Conservation (phyloP, 2,797 vertebrate species). For the Nyctibius grandis region DNA sequence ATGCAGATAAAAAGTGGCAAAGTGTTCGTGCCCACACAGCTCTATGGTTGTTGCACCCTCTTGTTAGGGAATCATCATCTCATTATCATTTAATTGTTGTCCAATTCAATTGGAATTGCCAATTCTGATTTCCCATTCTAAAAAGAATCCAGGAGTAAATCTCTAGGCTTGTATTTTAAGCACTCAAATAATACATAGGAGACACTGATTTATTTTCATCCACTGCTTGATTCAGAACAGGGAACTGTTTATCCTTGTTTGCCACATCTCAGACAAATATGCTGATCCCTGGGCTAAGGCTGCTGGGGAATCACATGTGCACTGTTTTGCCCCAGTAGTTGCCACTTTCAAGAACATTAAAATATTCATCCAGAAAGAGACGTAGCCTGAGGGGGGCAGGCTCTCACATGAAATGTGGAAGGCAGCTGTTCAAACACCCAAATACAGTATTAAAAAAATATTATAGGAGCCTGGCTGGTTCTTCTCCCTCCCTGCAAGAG, state of each 20-base stretch:
- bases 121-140: background rate
- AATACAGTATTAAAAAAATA: background rate
- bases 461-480: background rate
- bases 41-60: background rate
- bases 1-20: background rate
- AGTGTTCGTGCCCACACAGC: background rate
- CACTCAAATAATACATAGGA: background rate
- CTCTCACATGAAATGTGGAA: background rate
- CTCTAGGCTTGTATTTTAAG: background rate
- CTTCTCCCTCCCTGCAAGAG: background rate
- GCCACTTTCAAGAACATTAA: background rate
- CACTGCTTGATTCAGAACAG: background rate
- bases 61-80: background rate
- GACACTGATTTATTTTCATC: background rate
- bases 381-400: background rate
- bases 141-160: background rate
- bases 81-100: background rate
- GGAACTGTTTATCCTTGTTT: background rate
- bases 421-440: background rate
- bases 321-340: background rate
- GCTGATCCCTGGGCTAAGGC: background rate
- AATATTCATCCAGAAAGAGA: background rate
- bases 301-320: background rate
- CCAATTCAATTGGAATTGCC: background rate
- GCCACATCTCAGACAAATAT: background rate